Percentiles rank a stretch among this genome's conserved stretches.
phyloP scores from a whole-genome alignment of 2,797 vertebrate species.

The Malacoraja senta region DNA sequence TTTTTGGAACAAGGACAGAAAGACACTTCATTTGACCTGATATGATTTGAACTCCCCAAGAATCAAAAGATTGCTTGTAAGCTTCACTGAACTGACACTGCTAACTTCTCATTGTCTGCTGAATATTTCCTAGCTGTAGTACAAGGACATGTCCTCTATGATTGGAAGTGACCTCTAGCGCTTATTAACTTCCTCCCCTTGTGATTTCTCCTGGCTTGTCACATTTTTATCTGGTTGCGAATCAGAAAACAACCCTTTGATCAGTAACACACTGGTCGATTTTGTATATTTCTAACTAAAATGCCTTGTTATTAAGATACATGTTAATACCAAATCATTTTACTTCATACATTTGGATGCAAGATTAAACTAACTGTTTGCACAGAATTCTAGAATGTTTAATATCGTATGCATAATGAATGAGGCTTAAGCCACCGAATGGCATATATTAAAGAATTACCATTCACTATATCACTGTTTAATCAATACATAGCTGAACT shows the following conservation, averaged over 20 bases:
- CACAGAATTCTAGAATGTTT: conserved; percentile 69
- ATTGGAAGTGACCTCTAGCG: conserved; percentile 11
- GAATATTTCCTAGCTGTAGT: neutral
- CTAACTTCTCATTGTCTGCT: conserved; percentile 30
- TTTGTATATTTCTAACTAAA: conserved; percentile 10
- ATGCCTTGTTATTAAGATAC: neutral
- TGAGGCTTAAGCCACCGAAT: conserved; percentile 65
- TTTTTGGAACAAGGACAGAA: conserved; percentile 4
- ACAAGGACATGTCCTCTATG: conserved; percentile 25
- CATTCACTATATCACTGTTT: conserved; percentile 66
- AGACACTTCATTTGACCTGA: neutral
- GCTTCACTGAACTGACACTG: conserved; percentile 27
- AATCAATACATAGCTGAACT: conserved; percentile 71
- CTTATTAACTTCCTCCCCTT: neutral
- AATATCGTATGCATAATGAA: conserved; percentile 76
- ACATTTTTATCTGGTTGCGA: neutral
- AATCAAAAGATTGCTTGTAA: conserved; percentile 4
- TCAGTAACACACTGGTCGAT: neutral
- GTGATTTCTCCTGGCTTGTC: neutral
- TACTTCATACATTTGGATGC: conserved; percentile 56
- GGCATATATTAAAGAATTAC: conserved; percentile 72
- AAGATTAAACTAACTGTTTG: conserved; percentile 60
- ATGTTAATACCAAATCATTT: neutral
- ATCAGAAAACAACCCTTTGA: neutral
- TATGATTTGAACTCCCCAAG: neutral